Base-by-base conservation (phyloP, 64 coral and sea anemone genomes). In the Actinia equina region DNA sequence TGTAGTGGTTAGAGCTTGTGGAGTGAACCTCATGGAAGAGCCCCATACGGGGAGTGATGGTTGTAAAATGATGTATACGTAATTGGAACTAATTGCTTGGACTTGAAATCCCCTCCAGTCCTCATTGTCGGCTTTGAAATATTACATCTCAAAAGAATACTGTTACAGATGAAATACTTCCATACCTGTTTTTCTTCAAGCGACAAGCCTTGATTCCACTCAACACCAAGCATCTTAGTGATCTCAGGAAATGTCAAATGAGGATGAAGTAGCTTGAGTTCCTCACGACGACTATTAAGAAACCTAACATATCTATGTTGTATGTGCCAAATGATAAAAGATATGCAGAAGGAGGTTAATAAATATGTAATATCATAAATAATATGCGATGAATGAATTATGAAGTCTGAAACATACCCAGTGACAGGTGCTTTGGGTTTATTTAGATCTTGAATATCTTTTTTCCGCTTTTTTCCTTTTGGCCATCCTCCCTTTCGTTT, bases 401-500 rank as follows among this genome's bases (percentile, higher is more conserved):
- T 2, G 37, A 7, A 15, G 2, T 41, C 69, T 41, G 26, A 15
- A 16, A 74, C 69, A 30, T 41, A 98, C 95, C 95, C 95, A 85
- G 95, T 93, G 44, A 98, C 87, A 71, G 92, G 92, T 2, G 95
- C 92, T 84, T 94, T 94, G 30, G 95, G 92, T 76, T 91, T 94
- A 61, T 90, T 85, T 6, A 94, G 78, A 64, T 98, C 92, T 19
- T 45, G 84, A 82, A 80, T 91, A 59, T 94, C 92, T 70, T 91
- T 98, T 56, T 98, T 98, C 52, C 95, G 65, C 30, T 98, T 98
- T 69, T 91, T 98, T 3, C 95, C 95, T 44, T 98, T 98, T n/a
- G 95, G 95, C 95, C 95, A 98, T 18, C 95, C 95, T 76, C 95
- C 95, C 88, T 94, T 93, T 67, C 92, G 58, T 89, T 98, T 98